Percentiles rank a stretch among this genome's conserved stretches.
These are phyloP conservation scores for Octopus bimaculoides DNA, from an alignment of 1,140 invertebrate species.

Conservation along the genomic window DNA sequence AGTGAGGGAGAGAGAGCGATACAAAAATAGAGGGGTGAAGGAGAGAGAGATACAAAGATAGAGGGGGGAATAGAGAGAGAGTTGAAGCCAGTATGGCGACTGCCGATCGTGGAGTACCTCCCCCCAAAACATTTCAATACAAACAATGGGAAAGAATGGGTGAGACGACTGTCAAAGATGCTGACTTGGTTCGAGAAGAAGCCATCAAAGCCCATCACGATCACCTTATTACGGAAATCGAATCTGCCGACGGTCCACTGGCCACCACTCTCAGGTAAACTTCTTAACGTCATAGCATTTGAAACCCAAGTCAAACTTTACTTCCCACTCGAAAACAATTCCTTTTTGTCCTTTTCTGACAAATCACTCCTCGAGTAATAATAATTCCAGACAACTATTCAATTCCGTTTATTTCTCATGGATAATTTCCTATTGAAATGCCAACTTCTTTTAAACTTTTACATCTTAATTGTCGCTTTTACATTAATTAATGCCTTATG, in stretches of 20 bases:
- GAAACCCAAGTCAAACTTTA: too few species aligned
- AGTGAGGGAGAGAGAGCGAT: neutral
- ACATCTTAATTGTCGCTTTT: too few species aligned
- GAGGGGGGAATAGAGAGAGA: neutral
- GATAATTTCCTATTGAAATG: too few species aligned
- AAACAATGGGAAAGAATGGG: conserved; percentile 17
- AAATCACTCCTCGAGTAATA: too few species aligned
- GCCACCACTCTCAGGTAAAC: conserved; percentile 50
- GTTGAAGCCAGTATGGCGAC: neutral
- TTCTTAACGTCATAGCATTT: too few species aligned
- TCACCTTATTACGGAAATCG: conserved; percentile 55
- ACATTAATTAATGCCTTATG: too few species aligned
- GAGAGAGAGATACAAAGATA: neutral
- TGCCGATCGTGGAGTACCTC: conserved; percentile 1
- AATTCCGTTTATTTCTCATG: too few species aligned
- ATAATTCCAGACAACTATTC: too few species aligned
- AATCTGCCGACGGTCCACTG: conserved; percentile 54
- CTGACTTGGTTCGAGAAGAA: conserved; percentile 46
- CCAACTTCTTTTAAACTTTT: too few species aligned
- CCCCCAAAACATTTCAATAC: neutral
- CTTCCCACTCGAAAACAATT: too few species aligned
- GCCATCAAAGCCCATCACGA: conserved; percentile 53
- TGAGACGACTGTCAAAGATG: conserved; percentile 38
- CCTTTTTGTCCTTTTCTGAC: too few species aligned
- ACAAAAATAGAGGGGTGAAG: too few species aligned